phyloP scores from a whole-genome alignment of 2,113 vertebrate species.

The Sorex fumeus region DNA sequence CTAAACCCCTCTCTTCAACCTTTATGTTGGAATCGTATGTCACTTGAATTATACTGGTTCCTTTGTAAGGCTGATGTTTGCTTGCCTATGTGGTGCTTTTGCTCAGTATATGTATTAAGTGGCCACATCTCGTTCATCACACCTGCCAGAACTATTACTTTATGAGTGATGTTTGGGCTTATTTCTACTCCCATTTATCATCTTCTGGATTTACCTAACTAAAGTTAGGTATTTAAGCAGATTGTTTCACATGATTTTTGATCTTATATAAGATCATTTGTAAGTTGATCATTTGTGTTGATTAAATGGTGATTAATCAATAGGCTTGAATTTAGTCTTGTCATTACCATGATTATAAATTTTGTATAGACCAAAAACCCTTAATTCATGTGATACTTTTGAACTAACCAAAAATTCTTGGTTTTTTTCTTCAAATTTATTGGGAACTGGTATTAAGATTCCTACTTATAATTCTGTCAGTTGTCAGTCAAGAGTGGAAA shows the following conservation, averaged over 20 bases:
- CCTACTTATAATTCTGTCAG: slow-evolving; percentile 14
- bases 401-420: slow-evolving; percentile 2
- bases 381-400: slow-evolving; percentile 21
- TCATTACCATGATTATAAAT: not conserved
- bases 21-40: not conserved
- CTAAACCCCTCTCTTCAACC: not conserved
- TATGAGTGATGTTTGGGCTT: not conserved
- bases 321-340: slow-evolving; percentile 13
- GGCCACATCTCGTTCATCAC: not conserved
- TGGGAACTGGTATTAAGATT: not conserved
- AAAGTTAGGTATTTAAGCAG: not conserved
- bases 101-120: not conserved
- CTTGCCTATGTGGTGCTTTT: not conserved
- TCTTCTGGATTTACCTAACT: not conserved
- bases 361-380: slow-evolving; percentile 48
- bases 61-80: not conserved
- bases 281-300: slow-evolving; percentile 9
- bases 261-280: not conserved
- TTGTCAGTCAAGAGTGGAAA: slow-evolving; percentile 31
- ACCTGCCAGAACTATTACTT: not conserved
- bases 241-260: slow-evolving; percentile 31
- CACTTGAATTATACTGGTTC: not conserved
- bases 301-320: slow-evolving; percentile 9
- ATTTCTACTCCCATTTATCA: not conserved
- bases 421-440: slow-evolving; percentile 26